These are phyloP conservation scores for Andinoacara biseriatus DNA, from an alignment of 2,113 vertebrate genomes.

Conservation along the genomic window DNA sequence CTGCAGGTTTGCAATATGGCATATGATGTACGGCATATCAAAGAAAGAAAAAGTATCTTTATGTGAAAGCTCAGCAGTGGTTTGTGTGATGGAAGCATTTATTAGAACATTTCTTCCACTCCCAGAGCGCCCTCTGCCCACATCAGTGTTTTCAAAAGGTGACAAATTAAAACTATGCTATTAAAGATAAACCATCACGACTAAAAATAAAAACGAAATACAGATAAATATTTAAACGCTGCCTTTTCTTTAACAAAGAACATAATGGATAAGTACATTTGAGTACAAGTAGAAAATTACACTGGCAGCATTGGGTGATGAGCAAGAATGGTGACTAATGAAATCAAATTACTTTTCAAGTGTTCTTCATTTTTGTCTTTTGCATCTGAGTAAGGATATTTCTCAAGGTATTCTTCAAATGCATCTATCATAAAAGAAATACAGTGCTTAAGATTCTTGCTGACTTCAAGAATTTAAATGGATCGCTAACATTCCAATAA, in stretches of 20 bases:
- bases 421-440: neutral
- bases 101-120: neutral
- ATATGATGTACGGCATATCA: neutral
- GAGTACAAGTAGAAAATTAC: neutral
- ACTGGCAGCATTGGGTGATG: neutral
- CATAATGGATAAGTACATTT: neutral
- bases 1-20: neutral
- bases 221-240: neutral
- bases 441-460: slow-evolving; percentile 6
- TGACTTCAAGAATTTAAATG: slow-evolving; percentile 17
- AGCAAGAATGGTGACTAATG: slow-evolving; percentile 22
- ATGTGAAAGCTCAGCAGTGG: neutral
- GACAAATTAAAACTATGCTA: neutral
- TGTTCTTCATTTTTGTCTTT: slow-evolving; percentile 16
- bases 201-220: neutral
- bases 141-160: slow-evolving; percentile 7
- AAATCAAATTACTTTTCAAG: slow-evolving; percentile 8
- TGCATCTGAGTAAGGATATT: neutral
- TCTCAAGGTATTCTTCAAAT: neutral
- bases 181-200: slow-evolving; percentile 1
- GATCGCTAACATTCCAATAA: slow-evolving; percentile 48
- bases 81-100: neutral
- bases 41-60: neutral
- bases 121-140: neutral
- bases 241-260: neutral